These are phyloP conservation scores for Momotus momota DNA, from an alignment of 2,797 vertebrate species.

Conservation along the genomic window DNA sequence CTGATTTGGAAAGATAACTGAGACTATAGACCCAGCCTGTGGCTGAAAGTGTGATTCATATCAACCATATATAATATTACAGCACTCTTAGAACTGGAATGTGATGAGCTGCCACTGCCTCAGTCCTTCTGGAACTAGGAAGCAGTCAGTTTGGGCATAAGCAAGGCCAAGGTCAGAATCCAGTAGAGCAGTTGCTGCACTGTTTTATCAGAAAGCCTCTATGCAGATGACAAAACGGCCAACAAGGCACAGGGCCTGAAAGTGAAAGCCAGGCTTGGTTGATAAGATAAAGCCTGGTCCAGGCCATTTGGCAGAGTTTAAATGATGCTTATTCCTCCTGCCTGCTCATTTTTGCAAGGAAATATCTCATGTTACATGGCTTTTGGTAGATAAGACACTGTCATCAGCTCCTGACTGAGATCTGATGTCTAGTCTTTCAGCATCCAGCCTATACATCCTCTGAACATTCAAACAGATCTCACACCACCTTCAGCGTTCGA, in stretches of 20 bases:
- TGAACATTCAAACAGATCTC: background rate
- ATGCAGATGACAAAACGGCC: background rate
- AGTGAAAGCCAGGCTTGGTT: background rate
- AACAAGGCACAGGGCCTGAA: background rate
- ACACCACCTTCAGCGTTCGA: background rate
- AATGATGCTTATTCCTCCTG: background rate
- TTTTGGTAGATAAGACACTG: background rate
- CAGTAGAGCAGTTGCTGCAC: background rate
- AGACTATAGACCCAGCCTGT: background rate
- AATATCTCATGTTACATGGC: background rate
- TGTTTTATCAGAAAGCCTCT: background rate
- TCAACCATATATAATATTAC: background rate
- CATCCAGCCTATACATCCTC: background rate
- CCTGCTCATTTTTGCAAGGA: background rate
- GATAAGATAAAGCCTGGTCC: background rate
- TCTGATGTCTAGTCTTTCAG: background rate
- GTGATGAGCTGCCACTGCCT: background rate
- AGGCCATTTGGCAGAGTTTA: background rate
- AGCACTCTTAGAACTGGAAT: background rate
- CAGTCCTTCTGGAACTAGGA: background rate
- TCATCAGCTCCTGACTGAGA: background rate
- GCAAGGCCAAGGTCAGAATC: background rate
- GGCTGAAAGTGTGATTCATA: background rate
- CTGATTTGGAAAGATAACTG: background rate
- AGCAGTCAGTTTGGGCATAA: background rate